Base-by-base conservation (phyloP, 1,140 invertebrate genomes). In the Eulimnadia texana region DNA sequence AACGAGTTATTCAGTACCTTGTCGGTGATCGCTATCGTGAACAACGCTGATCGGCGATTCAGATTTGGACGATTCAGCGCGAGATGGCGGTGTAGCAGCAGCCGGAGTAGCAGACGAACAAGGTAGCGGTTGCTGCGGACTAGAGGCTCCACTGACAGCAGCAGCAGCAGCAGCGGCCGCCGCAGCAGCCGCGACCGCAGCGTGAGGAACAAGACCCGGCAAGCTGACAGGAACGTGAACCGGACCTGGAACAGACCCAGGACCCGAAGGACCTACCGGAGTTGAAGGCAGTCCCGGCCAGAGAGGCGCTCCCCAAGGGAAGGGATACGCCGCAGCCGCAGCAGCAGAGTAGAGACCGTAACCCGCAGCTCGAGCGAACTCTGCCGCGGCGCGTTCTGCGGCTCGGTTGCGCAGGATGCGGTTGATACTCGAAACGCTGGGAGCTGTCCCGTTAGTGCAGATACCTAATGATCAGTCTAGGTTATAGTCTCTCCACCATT, bases 341-440 rank as follows among this genome's bases (percentile, higher is more conserved):
- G 73, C 72, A 1, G 72, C 69, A 63, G 72, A 69, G 72, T 92
- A 92, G 1, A 92, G 73, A 0, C 89, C 88, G 71, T 93, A 93
- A 19, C 89, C 89, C 1, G 90, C 89, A 0, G 90, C 90, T 2
- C 91, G 74, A 0, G 90, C 90, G 68, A 94, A 94, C 73, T 95
- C 91, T 0, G 90, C 90, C 0, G 90, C 90, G 0, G 91, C 91
- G n/a, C 91, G 73, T 71, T 95, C 91, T 0, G 91, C 90, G 0
- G 91, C 91, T 16, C 91, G 77, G 70, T 95, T 95, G 58, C 90
- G 73, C 51, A 95, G 73, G 66, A 94, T 95, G 64, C 92, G 78
- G 72, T 94, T 94, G 69, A 95, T 95, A 64, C 89, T 93, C 66
- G 87, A 90, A 0, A 94, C 92, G 47, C 89, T 93, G 0, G 91